Conservation (phyloP, 2,888 invertebrate genomes). For the Sialis lutaria region DNA sequence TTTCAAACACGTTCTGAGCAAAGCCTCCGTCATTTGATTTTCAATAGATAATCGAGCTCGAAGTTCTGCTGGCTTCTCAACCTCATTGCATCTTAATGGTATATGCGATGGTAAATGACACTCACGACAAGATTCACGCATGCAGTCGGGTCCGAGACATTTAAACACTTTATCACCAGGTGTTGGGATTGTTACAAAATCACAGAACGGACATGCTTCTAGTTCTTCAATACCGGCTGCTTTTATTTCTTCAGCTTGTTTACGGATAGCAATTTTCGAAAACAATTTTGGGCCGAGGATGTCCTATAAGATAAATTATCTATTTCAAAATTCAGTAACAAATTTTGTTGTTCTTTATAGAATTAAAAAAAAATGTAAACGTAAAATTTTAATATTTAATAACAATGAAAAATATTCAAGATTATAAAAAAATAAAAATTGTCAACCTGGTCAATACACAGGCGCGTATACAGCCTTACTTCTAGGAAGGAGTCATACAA, state of each 20-base stretch:
- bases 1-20: constrained; percentile 26
- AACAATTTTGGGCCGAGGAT: constrained; percentile 26
- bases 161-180: constrained; percentile 27
- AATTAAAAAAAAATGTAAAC: no score
- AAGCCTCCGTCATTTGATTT: constrained; percentile 33
- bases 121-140: constrained; percentile 34
- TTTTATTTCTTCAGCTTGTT: constrained; percentile 31
- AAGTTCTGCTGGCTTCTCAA: constrained; percentile 25
- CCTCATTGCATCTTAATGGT: constrained; percentile 30
- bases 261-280: constrained; percentile 27
- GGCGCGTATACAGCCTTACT: no score
- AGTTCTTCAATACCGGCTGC: constrained; percentile 34
- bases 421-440: no score
- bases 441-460: no score
- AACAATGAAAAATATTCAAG: no score
- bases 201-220: constrained; percentile 37
- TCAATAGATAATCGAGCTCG: constrained; percentile 29
- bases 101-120: constrained; percentile 34
- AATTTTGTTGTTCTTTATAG: no score
- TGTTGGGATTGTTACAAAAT: constrained; percentile 31
- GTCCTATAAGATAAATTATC: no score
- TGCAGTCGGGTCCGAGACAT: constrained; percentile 36
- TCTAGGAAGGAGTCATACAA: no score
- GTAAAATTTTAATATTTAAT: no score
- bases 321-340: no score